phyloP scores from a whole-genome alignment of 2,113 vertebrate species.

The Odocoileus virginianus region DNA sequence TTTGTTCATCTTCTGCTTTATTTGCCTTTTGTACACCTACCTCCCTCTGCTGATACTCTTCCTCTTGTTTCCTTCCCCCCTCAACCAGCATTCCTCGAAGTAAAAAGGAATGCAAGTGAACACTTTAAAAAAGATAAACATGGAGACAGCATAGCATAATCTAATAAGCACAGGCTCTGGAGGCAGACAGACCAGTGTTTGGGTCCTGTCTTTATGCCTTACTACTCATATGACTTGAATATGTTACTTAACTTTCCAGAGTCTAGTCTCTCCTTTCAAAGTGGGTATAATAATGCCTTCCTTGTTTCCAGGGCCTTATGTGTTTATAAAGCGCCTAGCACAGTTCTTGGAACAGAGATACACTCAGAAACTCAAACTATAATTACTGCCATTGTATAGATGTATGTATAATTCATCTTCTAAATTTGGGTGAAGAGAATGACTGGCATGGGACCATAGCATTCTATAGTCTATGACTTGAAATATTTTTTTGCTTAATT shows the following conservation, averaged over 20 bases:
- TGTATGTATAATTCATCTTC: not conserved
- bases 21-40: not conserved
- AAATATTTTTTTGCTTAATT: not conserved
- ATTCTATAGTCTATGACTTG: not conserved
- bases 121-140: not conserved
- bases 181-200: not conserved
- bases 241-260: not conserved
- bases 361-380: not conserved
- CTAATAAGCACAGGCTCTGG: not conserved
- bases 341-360: not conserved
- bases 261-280: not conserved
- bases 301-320: not conserved
- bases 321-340: not conserved
- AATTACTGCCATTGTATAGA: not conserved
- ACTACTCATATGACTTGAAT: accelerated
- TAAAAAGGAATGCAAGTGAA: not conserved
- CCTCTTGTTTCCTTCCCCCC: not conserved
- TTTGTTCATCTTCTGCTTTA: not conserved
- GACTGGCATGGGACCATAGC: not conserved
- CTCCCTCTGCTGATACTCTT: not conserved
- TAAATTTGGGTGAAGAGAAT: not conserved
- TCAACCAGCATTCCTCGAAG: not conserved
- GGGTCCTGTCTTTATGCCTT: not conserved
- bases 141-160: not conserved
- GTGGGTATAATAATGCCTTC: not conserved